Evolutionary conservation across 2,113 vertebrate genomes (phyloP).

Genomic region (Cervus canadensis): DNA sequence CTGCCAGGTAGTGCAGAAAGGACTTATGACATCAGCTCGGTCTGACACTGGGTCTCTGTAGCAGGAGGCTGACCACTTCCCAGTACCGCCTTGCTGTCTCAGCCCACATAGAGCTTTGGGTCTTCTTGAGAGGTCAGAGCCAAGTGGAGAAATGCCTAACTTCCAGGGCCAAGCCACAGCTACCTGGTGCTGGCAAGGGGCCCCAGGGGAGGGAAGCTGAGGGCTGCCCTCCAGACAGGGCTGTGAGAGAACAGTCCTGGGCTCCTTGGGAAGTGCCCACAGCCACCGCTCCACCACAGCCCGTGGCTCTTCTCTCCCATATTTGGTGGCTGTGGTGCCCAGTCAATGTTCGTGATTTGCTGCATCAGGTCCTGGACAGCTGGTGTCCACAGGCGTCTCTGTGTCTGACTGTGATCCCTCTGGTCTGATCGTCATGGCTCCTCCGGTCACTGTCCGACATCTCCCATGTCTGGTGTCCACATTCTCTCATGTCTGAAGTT

Average conservation of each 20-base stretch:
- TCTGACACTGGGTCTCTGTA: neutral
- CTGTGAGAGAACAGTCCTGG: neutral
- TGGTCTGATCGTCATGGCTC: neutral
- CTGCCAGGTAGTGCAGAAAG: neutral
- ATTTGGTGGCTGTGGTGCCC: neutral
- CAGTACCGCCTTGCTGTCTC: neutral
- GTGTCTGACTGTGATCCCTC: neutral
- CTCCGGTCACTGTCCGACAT: neutral
- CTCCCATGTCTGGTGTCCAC: neutral
- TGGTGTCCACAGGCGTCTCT: neutral
- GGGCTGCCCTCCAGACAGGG: neutral
- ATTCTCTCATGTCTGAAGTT: neutral
- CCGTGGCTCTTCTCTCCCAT: neutral
- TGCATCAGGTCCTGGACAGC: neutral
- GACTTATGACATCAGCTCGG: fast-evolving
- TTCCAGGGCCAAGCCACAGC: too few relatives aligned
- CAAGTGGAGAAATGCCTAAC: neutral
- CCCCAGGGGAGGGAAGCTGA: neutral
- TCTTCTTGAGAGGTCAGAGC: neutral
- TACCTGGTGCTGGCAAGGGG: neutral
- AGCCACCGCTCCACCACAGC: neutral
- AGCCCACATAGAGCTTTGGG: neutral
- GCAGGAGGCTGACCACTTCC: neutral
- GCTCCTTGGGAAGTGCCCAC: neutral
- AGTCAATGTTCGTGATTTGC: neutral